These are phyloP conservation scores for Steinernema scapterisci DNA, from an alignment of 2,888 invertebrate species.

Conservation along the genomic window DNA sequence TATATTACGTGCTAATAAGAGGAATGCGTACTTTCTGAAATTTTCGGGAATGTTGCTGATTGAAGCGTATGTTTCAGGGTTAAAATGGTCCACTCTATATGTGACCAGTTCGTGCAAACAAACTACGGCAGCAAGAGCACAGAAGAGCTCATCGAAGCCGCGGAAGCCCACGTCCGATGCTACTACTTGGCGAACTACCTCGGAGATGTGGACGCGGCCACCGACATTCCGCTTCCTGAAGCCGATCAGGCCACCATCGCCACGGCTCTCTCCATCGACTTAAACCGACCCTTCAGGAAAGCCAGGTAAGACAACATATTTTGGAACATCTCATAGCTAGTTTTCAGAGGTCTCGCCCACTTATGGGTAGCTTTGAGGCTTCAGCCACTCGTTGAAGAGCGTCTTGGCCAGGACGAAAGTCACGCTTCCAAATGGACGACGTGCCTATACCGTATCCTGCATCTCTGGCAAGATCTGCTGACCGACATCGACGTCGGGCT, in stretches of 20 bases:
- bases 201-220: constrained; percentile 10
- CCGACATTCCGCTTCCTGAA: neutral
- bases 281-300: constrained; percentile 13
- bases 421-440: neutral
- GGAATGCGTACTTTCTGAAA: too few relatives aligned
- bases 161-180: neutral
- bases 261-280: neutral
- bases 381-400: neutral
- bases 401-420: neutral
- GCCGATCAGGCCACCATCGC: neutral
- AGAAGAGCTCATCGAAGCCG: neutral
- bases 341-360: neutral
- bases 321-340: neutral
- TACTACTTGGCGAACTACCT: constrained; percentile 20
- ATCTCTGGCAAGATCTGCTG: constrained; percentile 1
- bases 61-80: constrained; percentile 1
- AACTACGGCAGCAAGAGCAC: neutral
- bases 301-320: neutral
- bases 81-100: neutral
- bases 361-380: neutral
- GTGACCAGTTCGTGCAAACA: neutral
- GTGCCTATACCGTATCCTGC: neutral
- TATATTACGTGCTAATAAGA: too few relatives aligned
- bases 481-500: constrained; percentile 1
- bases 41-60: too few relatives aligned